Conservation (phyloP, 2,888 invertebrate genomes). For the Epistrophella euchroma region DNA sequence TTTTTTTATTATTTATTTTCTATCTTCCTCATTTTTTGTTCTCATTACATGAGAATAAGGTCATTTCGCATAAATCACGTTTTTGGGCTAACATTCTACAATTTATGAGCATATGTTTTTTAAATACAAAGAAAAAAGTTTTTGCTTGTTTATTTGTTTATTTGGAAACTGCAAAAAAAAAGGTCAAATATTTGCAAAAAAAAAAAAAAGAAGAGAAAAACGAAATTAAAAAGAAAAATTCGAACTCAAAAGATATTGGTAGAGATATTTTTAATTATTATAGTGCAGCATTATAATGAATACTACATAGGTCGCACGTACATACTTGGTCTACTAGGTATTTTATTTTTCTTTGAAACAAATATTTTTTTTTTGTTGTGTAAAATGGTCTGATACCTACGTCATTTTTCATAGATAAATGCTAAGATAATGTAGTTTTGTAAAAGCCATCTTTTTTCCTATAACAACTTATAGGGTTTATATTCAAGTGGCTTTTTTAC, state of each 20-base stretch:
- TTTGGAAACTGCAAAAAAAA: not conserved
- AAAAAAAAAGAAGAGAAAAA: not conserved
- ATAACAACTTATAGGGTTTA: no score
- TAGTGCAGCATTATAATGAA: not conserved
- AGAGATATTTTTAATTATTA: not conserved
- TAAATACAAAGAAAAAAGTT: not conserved
- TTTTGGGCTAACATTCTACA: not conserved
- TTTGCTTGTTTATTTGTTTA: not conserved
- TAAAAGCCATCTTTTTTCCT: no score
- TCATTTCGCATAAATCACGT: slow-evolving; percentile 32
- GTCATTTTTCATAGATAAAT: no score
- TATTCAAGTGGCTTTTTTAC: no score
- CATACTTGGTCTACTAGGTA: no score
- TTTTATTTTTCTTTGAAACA: no score
- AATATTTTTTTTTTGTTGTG: no score
- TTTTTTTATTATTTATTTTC: slow-evolving; percentile 25
- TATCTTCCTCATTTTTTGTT: slow-evolving; percentile 21
- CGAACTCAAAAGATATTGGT: not conserved
- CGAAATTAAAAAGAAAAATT: not conserved
- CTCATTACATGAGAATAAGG: slow-evolving; percentile 60
- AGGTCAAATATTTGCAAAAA: slow-evolving; percentile 2
- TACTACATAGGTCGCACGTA: no score
- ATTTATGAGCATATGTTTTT: not conserved
- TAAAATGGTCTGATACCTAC: no score
- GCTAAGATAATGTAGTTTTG: no score